Evolutionary conservation across 2,888 invertebrate genomes (phyloP), one percentile per base, ranked within the genome.

Genomic region (Tigriopus californicus): DNA sequence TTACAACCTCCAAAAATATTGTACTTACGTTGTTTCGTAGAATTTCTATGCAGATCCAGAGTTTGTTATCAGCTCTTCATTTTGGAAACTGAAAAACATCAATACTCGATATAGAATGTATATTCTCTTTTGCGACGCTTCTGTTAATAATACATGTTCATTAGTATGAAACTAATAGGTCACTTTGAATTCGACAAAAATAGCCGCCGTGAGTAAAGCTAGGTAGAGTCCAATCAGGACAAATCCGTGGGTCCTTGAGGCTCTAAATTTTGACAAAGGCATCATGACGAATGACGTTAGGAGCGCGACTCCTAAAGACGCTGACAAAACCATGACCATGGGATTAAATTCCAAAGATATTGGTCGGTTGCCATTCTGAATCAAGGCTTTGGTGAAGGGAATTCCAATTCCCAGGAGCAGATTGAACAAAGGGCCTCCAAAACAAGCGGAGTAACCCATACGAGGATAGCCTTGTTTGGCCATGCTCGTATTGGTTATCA

Each of bases 341-440:
- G 64, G 67, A 62, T 65, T 73, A 65, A 66, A 74, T 66, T 65
- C 66, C 61, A 72, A 62, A 2, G 11, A 22, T 6, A 60, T 11
- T n/a, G 18, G 6, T 2, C 13, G 44, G 49, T 53, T 15, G 24
- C 44, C 44, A 24, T 20, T n/a, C 41, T 59, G 41, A 51, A 44
- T 20, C 24, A 53, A 13, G 12, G 33, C 12, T 52, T 59, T 42
- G 40, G 40, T 51, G 53, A 51, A 33, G 24, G 58, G 24, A 63
- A 46, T 25, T 58, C 58, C 11, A 44, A 48, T 47, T 57, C 60
- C 51, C 33, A n/a, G 61, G 69, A 70, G 68, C 70, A 71, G 72
- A 79, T 78, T 81, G 66, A 82, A 79, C 60, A 82, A 70, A 1
- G 81, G 81, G 6, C 81, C 80, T 18, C 81, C 82, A 67, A 79